Evolutionary conservation across 2,888 invertebrate genomes (phyloP).

Genomic region (Sclerodermus sp.): DNA sequence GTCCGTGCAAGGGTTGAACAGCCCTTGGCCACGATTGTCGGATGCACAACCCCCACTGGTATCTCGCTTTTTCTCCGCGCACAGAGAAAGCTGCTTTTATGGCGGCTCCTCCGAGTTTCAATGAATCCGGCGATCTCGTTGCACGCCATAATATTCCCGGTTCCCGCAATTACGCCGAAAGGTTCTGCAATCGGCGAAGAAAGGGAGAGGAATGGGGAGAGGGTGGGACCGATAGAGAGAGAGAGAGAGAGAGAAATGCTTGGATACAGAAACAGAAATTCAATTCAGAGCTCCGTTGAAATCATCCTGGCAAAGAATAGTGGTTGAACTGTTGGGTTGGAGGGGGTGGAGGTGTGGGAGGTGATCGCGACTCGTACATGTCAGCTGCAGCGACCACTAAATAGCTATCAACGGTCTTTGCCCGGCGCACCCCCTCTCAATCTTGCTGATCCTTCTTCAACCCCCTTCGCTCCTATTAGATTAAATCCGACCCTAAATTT

Average conservation of each 20-base stretch:
- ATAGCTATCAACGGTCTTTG: constrained; percentile 53
- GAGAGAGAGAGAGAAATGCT: not conserved
- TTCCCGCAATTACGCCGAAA: too few relatives aligned
- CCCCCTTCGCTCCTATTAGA: constrained; percentile 44
- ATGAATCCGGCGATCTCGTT: too few relatives aligned
- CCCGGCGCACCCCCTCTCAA: constrained; percentile 32
- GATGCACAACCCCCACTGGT: constrained; percentile 13
- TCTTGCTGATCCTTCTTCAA: constrained; percentile 27
- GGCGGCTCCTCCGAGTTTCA: too few relatives aligned
- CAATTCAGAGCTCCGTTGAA: too few relatives aligned
- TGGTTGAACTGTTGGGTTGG: not conserved
- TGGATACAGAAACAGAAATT: too few relatives aligned
- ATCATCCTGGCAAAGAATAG: too few relatives aligned
- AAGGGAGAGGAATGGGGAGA: too few relatives aligned
- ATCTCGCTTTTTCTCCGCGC: not conserved
- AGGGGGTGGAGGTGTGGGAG: not conserved
- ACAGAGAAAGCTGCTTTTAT: too few relatives aligned
- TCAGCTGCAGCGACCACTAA: constrained; percentile 55
- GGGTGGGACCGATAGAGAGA: too few relatives aligned
- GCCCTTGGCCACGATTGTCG: too few relatives aligned
- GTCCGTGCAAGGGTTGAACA: constrained; percentile 14
- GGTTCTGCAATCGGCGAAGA: not conserved
- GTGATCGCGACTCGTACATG: constrained; percentile 41
- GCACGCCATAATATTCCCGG: too few relatives aligned
- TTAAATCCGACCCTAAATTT: constrained; percentile 54